Evolutionary conservation across 2,888 invertebrate genomes (phyloP).

Genomic region (Chrysolina oricalcia): DNA sequence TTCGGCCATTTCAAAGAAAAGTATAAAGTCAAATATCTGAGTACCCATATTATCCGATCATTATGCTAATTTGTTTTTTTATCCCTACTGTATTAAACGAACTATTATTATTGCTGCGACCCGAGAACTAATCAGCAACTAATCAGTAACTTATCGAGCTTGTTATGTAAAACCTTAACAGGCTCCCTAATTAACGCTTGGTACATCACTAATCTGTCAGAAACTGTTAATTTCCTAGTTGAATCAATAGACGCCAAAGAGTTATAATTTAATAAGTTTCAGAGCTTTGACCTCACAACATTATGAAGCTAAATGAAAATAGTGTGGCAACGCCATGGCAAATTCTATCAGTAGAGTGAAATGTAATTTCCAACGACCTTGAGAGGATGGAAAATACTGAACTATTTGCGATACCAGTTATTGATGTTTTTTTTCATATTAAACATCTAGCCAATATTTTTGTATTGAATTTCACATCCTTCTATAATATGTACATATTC

Average conservation of each 20-base stretch:
- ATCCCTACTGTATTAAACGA: not conserved
- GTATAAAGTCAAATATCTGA: not conserved
- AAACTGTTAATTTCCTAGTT: slow-evolving; percentile 58
- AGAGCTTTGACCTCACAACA: slow-evolving; percentile 38
- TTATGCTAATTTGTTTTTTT: too few relatives aligned
- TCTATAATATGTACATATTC: too few relatives aligned
- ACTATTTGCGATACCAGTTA: too few relatives aligned
- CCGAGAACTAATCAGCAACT: slow-evolving; percentile 51
- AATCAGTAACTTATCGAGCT: slow-evolving; percentile 49
- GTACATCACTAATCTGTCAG: slow-evolving; percentile 59
- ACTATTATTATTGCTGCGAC: not conserved
- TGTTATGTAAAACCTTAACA: slow-evolving; percentile 58
- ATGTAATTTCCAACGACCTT: not conserved
- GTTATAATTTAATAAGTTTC: slow-evolving; percentile 55
- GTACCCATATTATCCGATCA: too few relatives aligned
- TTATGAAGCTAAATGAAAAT: not conserved
- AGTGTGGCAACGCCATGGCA: not conserved
- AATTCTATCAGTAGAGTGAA: not conserved
- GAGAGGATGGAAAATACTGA: not conserved
- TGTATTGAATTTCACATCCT: too few relatives aligned
- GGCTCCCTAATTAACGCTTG: slow-evolving; percentile 57
- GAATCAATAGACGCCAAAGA: slow-evolving; percentile 55
- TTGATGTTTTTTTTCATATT: too few relatives aligned
- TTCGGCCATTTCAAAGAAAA: not conserved
- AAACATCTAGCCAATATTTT: too few relatives aligned